These are phyloP conservation scores for Thecophora atra DNA, from an alignment of 2,888 invertebrate genomes.

Conservation along the genomic window DNA sequence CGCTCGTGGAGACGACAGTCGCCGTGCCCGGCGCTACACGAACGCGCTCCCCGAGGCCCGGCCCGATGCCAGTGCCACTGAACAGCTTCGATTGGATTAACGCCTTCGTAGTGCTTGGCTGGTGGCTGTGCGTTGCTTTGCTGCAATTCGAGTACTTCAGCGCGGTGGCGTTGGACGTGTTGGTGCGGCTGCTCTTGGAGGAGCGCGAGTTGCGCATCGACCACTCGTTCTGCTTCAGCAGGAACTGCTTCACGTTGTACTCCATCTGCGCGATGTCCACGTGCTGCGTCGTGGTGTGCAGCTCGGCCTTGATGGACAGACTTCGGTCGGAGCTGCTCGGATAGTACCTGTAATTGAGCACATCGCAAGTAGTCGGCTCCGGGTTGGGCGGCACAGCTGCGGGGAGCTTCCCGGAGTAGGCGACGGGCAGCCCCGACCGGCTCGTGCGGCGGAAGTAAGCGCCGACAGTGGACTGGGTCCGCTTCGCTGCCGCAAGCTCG, in stretches of 20 bases:
- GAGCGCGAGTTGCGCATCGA: conserved; percentile 56
- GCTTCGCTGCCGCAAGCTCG: background rate
- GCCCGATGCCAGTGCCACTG: conserved; percentile 49
- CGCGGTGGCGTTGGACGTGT: background rate
- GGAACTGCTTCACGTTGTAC: conserved; percentile 79
- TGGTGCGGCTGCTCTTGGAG: background rate
- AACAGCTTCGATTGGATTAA: conserved; percentile 54
- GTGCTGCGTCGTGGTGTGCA: conserved; percentile 62
- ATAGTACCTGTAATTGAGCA: conserved; percentile 63
- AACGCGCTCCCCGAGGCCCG: conserved; percentile 57
- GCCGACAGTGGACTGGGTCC: conserved; percentile 44
- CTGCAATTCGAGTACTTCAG: background rate
- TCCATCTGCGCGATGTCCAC: conserved; percentile 78
- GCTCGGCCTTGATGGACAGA: conserved; percentile 57
- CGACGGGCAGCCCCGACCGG: conserved; percentile 58
- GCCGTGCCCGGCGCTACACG: conserved; percentile 48
- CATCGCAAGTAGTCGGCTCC: conserved; percentile 62
- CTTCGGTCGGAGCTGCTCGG: conserved; percentile 61
- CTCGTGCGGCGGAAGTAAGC: conserved; percentile 60
- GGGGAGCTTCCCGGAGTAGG: conserved; percentile 50
- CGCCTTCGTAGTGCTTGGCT: conserved; percentile 27
- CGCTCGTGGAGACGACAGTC: conserved; percentile 1
- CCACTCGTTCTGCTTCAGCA: conserved; percentile 70
- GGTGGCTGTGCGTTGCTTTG: background rate
- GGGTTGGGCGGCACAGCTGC: conserved; percentile 26